A percentile compares a stretch with the other conserved stretches of the same genome.
Evolutionary conservation across 2,113 vertebrate genomes (phyloP).

Genomic region (Lichenostomus cassidix): DNA sequence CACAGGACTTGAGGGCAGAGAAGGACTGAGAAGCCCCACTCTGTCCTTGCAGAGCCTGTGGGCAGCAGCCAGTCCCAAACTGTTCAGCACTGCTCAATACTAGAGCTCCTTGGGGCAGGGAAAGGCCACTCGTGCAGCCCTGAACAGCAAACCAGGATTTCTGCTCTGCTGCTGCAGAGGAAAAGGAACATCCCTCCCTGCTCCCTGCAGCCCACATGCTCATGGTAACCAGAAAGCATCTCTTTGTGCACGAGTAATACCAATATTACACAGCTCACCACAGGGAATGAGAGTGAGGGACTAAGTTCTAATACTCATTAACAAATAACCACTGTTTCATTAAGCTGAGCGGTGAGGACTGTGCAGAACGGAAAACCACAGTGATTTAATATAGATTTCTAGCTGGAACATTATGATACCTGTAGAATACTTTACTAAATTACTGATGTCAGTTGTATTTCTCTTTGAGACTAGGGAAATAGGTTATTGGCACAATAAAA

Average conservation of each 20-base stretch:
- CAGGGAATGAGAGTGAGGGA: not conserved
- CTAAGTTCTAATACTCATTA: conserved; percentile 41
- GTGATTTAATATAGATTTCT: conserved; percentile 83
- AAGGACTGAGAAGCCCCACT: not conserved
- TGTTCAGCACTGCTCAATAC: not conserved
- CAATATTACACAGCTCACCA: not conserved
- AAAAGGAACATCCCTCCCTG: not conserved
- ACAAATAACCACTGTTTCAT: conserved; percentile 56
- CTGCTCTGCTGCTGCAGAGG: not conserved
- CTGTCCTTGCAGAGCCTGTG: not conserved
- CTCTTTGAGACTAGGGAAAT: conserved; percentile 86
- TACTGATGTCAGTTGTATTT: conserved; percentile 90
- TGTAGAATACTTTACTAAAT: conserved; percentile 92
- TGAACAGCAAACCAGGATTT: not conserved
- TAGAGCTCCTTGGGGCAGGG: not conserved
- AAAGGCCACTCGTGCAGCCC: not conserved
- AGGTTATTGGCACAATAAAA: conserved; percentile 94
- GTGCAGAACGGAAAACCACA: conserved; percentile 39
- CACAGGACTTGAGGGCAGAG: not conserved
- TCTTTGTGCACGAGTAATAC: not conserved
- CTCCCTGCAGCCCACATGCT: not conserved
- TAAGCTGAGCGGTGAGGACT: conserved; percentile 26
- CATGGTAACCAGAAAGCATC: not conserved
- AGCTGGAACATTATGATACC: conserved; percentile 76
- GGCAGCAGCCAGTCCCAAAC: not conserved